Conservation (phyloP, 92 coral and sea anemone genomes). For the Phenganax marumi region DNA sequence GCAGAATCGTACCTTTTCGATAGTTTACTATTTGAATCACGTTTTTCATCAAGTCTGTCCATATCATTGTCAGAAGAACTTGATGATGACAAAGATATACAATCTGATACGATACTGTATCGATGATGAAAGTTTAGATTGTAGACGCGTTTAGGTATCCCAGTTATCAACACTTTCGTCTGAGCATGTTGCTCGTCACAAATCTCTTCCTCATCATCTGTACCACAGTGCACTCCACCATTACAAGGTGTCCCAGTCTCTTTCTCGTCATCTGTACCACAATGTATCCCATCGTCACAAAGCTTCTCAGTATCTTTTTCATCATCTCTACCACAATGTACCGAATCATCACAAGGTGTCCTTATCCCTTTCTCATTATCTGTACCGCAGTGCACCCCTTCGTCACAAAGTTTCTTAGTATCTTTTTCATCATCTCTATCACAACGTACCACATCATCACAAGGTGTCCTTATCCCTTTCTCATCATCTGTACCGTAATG, state of each 20-base stretch:
- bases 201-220: neutral
- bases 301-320: neutral
- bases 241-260: conserved; percentile 30
- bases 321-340: conserved; percentile 1
- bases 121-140: conserved; percentile 83
- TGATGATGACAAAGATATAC: conserved; percentile 87
- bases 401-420: conserved; percentile 33
- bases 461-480: conserved; percentile 9
- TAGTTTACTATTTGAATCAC: conserved; percentile 9
- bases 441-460: conserved; percentile 33
- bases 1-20: neutral
- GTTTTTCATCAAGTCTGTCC: conserved; percentile 64
- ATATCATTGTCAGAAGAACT: conserved; percentile 80
- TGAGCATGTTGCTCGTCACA: neutral
- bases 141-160: conserved; percentile 46
- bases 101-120: conserved; percentile 96
- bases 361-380: neutral
- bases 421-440: conserved; percentile 29
- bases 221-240: conserved; percentile 1
- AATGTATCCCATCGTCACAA: conserved; percentile 36
- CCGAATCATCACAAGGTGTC: neutral
- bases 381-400: neutral
- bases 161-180: neutral
- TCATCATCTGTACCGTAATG: conserved; percentile 6
- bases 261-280: conserved; percentile 24